Evolutionary conservation across 2,797 vertebrate genomes (phyloP).

Genomic region (Enteromius argenteus): DNA sequence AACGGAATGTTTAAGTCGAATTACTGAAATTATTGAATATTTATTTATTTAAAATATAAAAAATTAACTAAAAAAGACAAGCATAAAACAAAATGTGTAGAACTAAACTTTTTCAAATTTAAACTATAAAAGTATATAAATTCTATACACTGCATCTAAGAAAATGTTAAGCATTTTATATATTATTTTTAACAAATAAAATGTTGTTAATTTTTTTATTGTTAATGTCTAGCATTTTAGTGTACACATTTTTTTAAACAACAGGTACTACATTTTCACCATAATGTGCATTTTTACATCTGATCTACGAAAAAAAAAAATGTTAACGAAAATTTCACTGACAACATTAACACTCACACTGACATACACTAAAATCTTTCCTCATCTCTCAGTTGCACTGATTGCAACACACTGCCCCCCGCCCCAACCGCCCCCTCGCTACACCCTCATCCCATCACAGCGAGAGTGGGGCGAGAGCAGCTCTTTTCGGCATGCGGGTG

Average conservation of each 20-base stretch:
- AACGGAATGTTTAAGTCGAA: neutral
- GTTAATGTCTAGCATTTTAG: neutral
- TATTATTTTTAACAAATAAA: neutral
- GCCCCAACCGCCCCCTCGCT: constrained; percentile 17
- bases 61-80: neutral
- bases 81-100: neutral
- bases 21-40: neutral
- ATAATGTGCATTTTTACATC: neutral
- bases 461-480: constrained; percentile 25
- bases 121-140: too few relatives aligned
- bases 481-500: constrained; percentile 41
- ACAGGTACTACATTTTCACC: neutral
- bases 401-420: neutral
- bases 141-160: neutral
- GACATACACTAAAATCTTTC: constrained; percentile 17
- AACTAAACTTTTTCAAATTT: neutral
- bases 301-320: neutral
- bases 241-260: neutral
- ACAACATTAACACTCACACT: neutral
- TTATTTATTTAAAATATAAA: neutral
- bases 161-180: neutral
- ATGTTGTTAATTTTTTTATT: neutral
- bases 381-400: constrained; percentile 7
- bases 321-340: neutral
- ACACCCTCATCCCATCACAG: constrained; percentile 36